These are phyloP conservation scores for Sepiola atlantica DNA, from an alignment of 2,888 invertebrate species.

Conservation along the genomic window DNA sequence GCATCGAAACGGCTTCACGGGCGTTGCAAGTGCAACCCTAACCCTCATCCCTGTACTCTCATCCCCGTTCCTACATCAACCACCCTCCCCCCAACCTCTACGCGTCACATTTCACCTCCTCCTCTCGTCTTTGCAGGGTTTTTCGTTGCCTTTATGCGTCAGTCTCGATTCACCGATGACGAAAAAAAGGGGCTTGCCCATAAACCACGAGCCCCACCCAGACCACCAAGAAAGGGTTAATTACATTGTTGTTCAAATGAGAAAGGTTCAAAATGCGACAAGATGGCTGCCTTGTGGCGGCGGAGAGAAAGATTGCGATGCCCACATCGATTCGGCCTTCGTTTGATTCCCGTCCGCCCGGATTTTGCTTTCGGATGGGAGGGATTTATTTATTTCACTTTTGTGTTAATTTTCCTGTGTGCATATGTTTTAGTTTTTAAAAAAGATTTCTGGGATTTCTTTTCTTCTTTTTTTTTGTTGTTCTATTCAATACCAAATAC, in stretches of 20 bases:
- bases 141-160: conserved; percentile 16
- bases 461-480: background rate
- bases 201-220: background rate
- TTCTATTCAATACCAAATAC: too few relatives aligned
- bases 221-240: background rate
- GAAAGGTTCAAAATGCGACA: background rate
- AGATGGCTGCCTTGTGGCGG: background rate
- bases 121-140: conserved; percentile 6
- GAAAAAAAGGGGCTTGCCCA: background rate
- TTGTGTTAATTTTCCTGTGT: too few relatives aligned
- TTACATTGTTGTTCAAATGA: background rate
- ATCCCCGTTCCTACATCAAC: conserved; percentile 43
- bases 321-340: background rate
- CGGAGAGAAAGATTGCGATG: background rate
- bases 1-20: background rate
- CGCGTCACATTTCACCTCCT: conserved; percentile 77
- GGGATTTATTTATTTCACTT: too few relatives aligned
- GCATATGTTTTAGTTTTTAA: too few relatives aligned
- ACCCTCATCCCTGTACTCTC: conserved; percentile 37
- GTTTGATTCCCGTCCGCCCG: background rate
- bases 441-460: background rate
- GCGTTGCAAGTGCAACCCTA: background rate
- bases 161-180: conserved; percentile 14
- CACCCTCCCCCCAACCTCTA: conserved; percentile 62
- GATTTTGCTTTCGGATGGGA: background rate